Evolutionary conservation across 2,888 invertebrate genomes (phyloP).

Genomic region (Philaethria dido): DNA sequence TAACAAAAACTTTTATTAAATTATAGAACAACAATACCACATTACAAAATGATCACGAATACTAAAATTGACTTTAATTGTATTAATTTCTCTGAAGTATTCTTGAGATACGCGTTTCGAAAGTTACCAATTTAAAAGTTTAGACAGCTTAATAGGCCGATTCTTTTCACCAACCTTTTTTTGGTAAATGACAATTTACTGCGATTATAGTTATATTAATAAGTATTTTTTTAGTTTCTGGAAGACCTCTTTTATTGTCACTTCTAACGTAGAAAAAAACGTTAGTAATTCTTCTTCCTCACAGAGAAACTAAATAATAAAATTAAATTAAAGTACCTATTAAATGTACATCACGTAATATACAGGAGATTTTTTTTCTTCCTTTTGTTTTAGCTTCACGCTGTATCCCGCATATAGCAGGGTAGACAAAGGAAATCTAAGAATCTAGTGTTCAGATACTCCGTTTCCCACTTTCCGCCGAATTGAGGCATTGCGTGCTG

Average conservation of each 20-base stretch:
- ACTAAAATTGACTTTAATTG: background rate
- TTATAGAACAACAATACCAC: background rate
- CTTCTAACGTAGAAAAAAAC: background rate
- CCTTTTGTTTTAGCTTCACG: no score
- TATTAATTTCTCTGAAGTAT: constrained; percentile 1
- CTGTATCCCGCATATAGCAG: no score
- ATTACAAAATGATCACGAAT: background rate
- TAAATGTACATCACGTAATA: no score
- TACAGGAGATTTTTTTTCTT: no score
- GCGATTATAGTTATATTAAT: background rate
- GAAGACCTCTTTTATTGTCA: background rate
- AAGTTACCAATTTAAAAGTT: constrained; percentile 39
- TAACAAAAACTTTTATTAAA: background rate
- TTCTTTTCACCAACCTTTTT: constrained; percentile 36
- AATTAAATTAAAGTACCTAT: no score
- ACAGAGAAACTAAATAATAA: no score
- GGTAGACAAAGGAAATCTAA: no score
- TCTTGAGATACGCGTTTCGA: constrained; percentile 35
- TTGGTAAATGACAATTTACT: constrained; percentile 22
- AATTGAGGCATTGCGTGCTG: no score
- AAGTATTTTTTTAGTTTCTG: background rate
- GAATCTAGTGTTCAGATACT: no score
- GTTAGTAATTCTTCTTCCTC: no score
- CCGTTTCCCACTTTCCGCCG: no score
- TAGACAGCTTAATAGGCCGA: constrained; percentile 33